Evolutionary conservation across 2,888 invertebrate species (phyloP).

Genomic region (Pristionchus arcanus): DNA sequence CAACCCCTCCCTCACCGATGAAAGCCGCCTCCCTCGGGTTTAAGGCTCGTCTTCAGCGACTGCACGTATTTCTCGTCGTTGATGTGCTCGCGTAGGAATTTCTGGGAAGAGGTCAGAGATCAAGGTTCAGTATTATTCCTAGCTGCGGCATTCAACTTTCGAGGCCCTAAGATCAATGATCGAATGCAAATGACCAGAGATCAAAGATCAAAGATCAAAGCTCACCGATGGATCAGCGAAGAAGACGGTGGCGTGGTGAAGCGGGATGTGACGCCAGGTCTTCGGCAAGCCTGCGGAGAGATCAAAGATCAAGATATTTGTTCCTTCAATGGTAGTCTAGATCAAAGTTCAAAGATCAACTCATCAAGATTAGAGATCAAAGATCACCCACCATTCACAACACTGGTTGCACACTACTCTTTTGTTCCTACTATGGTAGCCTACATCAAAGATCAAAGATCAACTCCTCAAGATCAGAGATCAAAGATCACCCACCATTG

Average conservation of each 20-base stretch:
- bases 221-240: slow-evolving; percentile 2
- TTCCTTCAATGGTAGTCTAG: too few species aligned
- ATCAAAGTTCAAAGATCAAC: neutral
- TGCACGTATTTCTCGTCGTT: neutral
- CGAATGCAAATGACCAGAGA: too few species aligned
- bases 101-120: neutral
- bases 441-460: too few species aligned
- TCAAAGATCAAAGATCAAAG: neutral
- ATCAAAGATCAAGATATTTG: slow-evolving; percentile 6
- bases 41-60: neutral
- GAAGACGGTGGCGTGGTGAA: slow-evolving; percentile 26
- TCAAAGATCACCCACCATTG: slow-evolving; percentile 8
- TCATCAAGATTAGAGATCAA: too few species aligned
- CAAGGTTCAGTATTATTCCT: too few species aligned
- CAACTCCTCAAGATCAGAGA: neutral
- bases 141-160: too few species aligned
- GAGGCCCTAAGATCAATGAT: too few species aligned
- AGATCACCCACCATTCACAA: too few species aligned
- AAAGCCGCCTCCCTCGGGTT: neutral
- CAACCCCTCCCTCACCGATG: neutral
- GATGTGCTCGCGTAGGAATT: neutral
- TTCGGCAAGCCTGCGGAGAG: neutral
- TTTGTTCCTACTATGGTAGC: too few species aligned
- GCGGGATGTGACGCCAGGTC: slow-evolving; percentile 19
- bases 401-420: too few species aligned